These are phyloP conservation scores for Capreolus pygargus DNA, from an alignment of 2,113 vertebrate genomes.

Conservation along the genomic window DNA sequence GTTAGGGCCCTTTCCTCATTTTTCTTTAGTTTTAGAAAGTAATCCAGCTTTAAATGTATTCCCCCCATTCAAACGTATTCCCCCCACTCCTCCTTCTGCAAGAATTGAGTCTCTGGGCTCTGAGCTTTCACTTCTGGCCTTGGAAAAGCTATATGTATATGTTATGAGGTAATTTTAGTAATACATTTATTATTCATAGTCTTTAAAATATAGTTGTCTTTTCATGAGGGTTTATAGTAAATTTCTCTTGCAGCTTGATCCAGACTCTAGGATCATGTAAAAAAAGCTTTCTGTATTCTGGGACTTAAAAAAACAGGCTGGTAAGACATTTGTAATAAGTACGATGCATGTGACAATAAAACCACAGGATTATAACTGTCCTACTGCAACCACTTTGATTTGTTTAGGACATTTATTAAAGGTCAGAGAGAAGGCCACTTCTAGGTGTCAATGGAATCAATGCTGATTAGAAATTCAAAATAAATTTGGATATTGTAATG, in stretches of 20 bases:
- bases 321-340: conserved; percentile 45
- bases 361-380: background rate
- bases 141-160: conserved; percentile 43
- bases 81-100: background rate
- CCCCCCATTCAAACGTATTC: background rate
- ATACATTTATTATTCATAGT: conserved; percentile 58
- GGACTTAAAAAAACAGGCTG: background rate
- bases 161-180: conserved; percentile 52
- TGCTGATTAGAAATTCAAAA: conserved; percentile 50
- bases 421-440: conserved; percentile 41
- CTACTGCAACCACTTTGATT: conserved; percentile 40
- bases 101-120: conserved; percentile 37
- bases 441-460: conserved; percentile 26
- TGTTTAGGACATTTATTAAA: conserved; percentile 57
- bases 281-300: conserved; percentile 35
- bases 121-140: background rate
- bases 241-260: conserved; percentile 54
- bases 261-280: conserved; percentile 7
- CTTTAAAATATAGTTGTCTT: conserved; percentile 44
- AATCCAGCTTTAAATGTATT: conserved; percentile 34
- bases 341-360: conserved; percentile 26
- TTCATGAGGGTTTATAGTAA: conserved; percentile 35
- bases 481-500: background rate
- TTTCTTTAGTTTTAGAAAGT: conserved; percentile 7
- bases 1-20: background rate